phyloP scores from a whole-genome alignment of 64 coral and sea anemone species.

The Anthopleura sola region DNA sequence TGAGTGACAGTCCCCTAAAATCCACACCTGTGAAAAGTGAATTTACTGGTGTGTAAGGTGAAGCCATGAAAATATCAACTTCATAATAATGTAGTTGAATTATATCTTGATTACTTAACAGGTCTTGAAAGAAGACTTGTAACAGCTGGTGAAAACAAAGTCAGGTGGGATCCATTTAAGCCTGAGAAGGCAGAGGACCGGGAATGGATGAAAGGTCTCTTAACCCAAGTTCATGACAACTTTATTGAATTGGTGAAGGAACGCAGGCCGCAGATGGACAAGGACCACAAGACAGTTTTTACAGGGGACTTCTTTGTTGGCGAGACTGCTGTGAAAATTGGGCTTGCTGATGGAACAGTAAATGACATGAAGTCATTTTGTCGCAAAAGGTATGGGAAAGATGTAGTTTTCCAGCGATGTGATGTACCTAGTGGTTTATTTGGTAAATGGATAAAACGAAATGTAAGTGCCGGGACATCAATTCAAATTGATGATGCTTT shows the following conservation, averaged over 20 bases:
- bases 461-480: slow-evolving; percentile 6
- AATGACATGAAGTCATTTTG: slow-evolving; percentile 63
- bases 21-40: no score
- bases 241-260: slow-evolving; percentile 76
- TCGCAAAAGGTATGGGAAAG: slow-evolving; percentile 64
- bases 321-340: slow-evolving; percentile 56
- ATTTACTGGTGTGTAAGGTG: no score
- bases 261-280: slow-evolving; percentile 68
- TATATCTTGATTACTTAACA: neutral
- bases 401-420: slow-evolving; percentile 84
- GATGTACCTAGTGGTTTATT: slow-evolving; percentile 56
- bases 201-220: slow-evolving; percentile 38
- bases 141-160: slow-evolving; percentile 77
- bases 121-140: slow-evolving; percentile 60
- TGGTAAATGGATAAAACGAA: neutral
- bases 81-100: no score
- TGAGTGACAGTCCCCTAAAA: no score
- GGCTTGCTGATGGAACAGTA: slow-evolving; percentile 70
- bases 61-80: no score
- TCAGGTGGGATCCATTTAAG: slow-evolving; percentile 67
- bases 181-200: slow-evolving; percentile 72
- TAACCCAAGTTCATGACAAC: slow-evolving; percentile 70
- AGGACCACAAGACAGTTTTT: slow-evolving; percentile 72
- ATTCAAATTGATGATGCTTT: slow-evolving; percentile 35
- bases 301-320: slow-evolving; percentile 77